phyloP scores from a whole-genome alignment of 1,140 invertebrate species.

The Cotesia vestalis region DNA sequence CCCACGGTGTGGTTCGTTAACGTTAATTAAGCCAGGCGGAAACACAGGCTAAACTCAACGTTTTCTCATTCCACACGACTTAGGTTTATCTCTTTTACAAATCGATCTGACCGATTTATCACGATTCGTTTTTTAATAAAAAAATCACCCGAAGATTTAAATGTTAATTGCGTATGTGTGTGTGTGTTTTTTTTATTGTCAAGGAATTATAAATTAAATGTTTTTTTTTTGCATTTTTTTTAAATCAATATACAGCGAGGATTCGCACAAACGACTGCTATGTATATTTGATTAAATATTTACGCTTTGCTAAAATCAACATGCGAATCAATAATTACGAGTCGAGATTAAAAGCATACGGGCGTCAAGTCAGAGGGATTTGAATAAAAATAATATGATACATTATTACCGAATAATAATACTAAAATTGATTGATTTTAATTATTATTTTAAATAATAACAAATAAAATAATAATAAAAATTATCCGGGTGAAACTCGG shows the following conservation, averaged over 20 bases:
- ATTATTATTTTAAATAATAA: background rate
- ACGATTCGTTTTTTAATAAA: background rate
- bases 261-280: background rate
- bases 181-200: no score
- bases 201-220: no score
- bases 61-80: constrained; percentile 1
- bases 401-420: background rate
- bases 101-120: constrained; percentile 1
- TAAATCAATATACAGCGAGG: no score
- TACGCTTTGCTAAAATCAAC: constrained; percentile 41
- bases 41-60: constrained; percentile 7
- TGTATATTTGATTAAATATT: constrained; percentile 49
- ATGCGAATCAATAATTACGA: constrained; percentile 55
- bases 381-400: constrained; percentile 16
- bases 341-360: constrained; percentile 50
- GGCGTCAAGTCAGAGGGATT: constrained; percentile 18
- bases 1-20: constrained; percentile 42
- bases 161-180: no score
- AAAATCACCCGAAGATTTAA: no score
- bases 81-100: background rate
- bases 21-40: constrained; percentile 45
- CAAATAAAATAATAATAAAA: no score
- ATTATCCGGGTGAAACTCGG: no score
- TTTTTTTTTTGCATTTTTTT: background rate
- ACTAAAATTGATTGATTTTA: background rate